These are phyloP conservation scores for Hydrozoanthus tunicans DNA, from an alignment of 64 coral and sea anemone species.

Conservation along the genomic window DNA sequence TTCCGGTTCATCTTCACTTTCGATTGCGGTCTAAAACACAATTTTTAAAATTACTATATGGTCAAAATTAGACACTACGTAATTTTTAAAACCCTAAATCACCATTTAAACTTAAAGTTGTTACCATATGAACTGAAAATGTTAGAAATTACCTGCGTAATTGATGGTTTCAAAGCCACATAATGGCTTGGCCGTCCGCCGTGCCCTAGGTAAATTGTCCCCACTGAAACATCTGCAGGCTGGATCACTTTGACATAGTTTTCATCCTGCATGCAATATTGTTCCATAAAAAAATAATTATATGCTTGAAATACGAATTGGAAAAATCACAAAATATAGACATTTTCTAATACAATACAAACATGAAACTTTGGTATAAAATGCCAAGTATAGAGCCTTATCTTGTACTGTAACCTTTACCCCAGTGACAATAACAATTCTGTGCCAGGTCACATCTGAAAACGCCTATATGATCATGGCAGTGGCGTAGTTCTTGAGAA, in stretches of 20 bases:
- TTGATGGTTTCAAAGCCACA: neutral
- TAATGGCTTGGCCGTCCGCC: conserved; percentile 5
- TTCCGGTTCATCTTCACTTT: neutral
- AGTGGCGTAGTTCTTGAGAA: neutral
- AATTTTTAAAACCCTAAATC: neutral
- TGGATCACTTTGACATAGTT: conserved; percentile 1
- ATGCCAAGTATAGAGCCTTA: too few relatives aligned
- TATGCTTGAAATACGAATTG: neutral
- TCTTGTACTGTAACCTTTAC: too few relatives aligned
- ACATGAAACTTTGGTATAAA: neutral
- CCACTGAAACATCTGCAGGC: neutral
- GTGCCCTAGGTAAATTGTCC: neutral
- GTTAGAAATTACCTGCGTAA: neutral
- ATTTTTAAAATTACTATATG: neutral
- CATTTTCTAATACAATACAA: conserved; percentile 8
- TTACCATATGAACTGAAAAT: neutral
- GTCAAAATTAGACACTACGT: neutral
- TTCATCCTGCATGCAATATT: conserved; percentile 4
- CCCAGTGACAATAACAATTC: neutral
- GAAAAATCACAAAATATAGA: neutral
- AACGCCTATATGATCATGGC: neutral
- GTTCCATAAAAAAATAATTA: neutral
- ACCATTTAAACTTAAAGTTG: neutral
- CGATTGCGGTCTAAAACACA: neutral
- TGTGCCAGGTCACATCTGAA: neutral